These are phyloP conservation scores for Strigops habroptila DNA, from an alignment of 2,113 vertebrate species.

Conservation along the genomic window DNA sequence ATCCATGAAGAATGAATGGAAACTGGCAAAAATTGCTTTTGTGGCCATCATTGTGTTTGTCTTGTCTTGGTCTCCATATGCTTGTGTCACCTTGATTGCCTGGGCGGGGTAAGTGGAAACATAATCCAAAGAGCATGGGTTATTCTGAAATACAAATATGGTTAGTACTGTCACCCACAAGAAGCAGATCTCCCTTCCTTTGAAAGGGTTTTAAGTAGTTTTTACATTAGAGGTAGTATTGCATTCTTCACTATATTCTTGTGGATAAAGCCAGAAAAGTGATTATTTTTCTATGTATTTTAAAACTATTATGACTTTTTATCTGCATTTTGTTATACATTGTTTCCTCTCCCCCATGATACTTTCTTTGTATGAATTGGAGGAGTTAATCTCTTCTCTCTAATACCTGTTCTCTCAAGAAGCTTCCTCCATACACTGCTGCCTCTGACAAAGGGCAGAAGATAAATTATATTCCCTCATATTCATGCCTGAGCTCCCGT, in stretches of 20 bases:
- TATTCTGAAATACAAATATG: not conserved
- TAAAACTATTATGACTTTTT: not conserved
- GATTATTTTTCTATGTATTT: not conserved
- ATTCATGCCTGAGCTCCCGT: not conserved
- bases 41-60: slow-evolving; percentile 71
- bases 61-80: slow-evolving; percentile 73
- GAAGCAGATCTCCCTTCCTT: not conserved
- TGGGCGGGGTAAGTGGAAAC: slow-evolving; percentile 69
- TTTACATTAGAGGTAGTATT: not conserved
- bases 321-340: fast-evolving
- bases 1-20: slow-evolving; percentile 70
- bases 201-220: not conserved
- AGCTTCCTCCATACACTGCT: not conserved
- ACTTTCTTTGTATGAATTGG: not conserved
- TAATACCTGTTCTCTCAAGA: not conserved
- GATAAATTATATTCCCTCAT: not conserved
- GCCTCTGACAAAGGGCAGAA: not conserved
- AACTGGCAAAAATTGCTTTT: slow-evolving; percentile 74
- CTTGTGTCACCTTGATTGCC: slow-evolving; percentile 73
- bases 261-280: not conserved
- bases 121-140: not conserved
- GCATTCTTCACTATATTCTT: not conserved
- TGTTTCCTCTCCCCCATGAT: not conserved
- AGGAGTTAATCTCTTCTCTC: not conserved
- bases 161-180: not conserved